Conservation (phyloP, 2,888 invertebrate genomes). For the Geophilus truncorum region DNA sequence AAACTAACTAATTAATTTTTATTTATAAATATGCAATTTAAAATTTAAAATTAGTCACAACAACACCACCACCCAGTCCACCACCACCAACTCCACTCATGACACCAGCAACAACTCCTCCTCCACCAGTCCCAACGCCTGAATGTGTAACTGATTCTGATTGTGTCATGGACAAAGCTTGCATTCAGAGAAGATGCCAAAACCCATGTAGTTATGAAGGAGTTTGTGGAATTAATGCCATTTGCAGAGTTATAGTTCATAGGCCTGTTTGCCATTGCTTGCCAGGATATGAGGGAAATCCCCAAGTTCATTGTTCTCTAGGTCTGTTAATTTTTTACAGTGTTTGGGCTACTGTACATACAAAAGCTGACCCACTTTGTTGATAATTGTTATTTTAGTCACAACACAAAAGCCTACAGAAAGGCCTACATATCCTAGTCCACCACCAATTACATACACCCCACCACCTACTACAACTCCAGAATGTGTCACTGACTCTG, state of each 20-base stretch:
- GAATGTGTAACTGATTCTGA: constrained; percentile 49
- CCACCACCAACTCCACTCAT: not conserved
- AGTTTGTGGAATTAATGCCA: constrained; percentile 68
- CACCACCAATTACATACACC: not conserved
- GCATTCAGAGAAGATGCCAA: constrained; percentile 63
- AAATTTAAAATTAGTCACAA: not conserved
- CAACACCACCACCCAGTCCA: not conserved
- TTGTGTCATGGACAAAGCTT: constrained; percentile 64
- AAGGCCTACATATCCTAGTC: not conserved
- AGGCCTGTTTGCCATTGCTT: constrained; percentile 74
- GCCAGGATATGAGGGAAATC: constrained; percentile 69
- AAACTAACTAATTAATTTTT: not conserved
- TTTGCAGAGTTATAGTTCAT: constrained; percentile 74
- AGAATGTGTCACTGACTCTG: constrained; percentile 40
- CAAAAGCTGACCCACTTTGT: no score
- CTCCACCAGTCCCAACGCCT: constrained; percentile 40
- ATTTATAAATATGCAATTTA: constrained; percentile 6
- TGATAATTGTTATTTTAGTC: not conserved
- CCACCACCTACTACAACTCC: constrained; percentile 35
- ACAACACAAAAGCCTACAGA: not conserved
- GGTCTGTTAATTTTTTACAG: no score
- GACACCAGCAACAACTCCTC: not conserved
- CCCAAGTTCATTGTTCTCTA: constrained; percentile 54
- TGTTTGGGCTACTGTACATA: no score
- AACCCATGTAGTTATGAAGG: constrained; percentile 47